A percentile compares a stretch with the other conserved stretches of the same genome.
Conservation (phyloP, 2,888 invertebrate species). For the Aleiodes leptofemur region DNA sequence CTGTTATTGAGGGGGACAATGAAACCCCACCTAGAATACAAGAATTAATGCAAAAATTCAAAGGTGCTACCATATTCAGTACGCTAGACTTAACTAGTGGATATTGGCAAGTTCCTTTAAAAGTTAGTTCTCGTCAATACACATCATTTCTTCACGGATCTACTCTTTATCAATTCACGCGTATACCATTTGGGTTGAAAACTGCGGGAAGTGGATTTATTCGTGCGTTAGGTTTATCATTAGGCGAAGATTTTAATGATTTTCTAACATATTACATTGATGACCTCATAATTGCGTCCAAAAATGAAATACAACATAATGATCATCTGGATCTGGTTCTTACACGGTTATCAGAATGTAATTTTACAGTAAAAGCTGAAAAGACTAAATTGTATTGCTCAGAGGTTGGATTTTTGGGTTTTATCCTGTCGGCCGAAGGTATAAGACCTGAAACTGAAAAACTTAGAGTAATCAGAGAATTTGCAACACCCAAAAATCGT, state of each 20-base stretch:
- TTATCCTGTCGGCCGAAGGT: conserved; percentile 41
- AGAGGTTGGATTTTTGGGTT: conserved; percentile 55
- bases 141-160: conserved; percentile 49
- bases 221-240: neutral
- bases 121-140: conserved; percentile 43
- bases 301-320: conserved; percentile 54
- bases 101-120: conserved; percentile 53
- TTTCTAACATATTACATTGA: conserved; percentile 41
- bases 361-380: conserved; percentile 48
- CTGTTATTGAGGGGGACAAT: conserved; percentile 60
- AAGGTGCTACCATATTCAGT: conserved; percentile 50
- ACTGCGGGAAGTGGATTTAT: conserved; percentile 60
- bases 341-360: conserved; percentile 36
- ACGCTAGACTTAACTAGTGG: conserved; percentile 54
- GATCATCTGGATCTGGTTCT: conserved; percentile 54
- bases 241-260: neutral
- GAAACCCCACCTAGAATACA: conserved; percentile 56
- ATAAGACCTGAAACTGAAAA: conserved; percentile 49
- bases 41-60: conserved; percentile 54
- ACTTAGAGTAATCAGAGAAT: conserved; percentile 57
- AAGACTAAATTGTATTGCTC: conserved; percentile 57
- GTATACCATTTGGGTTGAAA: conserved; percentile 63
- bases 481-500: conserved; percentile 57
- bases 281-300: conserved; percentile 51
- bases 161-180: conserved; percentile 53